Base-by-base conservation (phyloP, 2,888 invertebrate species). In the Philereme vetulata region DNA sequence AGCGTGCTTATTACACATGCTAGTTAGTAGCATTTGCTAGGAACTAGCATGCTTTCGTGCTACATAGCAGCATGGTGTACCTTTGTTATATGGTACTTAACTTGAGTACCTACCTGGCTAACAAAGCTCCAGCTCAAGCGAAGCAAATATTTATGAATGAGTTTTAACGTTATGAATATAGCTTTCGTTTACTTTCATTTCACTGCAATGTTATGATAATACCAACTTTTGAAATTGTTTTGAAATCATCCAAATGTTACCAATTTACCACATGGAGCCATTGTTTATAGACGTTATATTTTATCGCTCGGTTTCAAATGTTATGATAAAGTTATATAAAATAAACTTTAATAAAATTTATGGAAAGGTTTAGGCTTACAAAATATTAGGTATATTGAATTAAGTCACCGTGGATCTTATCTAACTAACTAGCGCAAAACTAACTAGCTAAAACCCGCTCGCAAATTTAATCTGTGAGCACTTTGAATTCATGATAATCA, bases 211-310 rank as follows among this genome's bases (percentile, higher is more conserved):
- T 84, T 85, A 78, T 81, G 72, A 77, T 75, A 78, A 81, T 72
- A 78, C 46, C 49, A 65, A 70, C 68, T 75, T 75, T 72, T 70
- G 59, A 74, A 79, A 72, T 71, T 77, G 77, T 81, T 85, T 77
- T 81, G 81, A 85, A 75, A 82, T 77, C 69, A 65, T 55, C 70
- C 85, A 72, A 67, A 76, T 80, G 82, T 76, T 78, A 70, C 74
- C 48, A 76, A 80, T 81, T 76, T 78, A 70, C 74, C 48, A 32
- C 4, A 72, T 75, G 75, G 52, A 51, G 62, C 48, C 38, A 40
- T 76, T 74, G 66, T 77, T 74, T 74, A 63, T 74, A 68, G 70
- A 72, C 71, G 67, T 72, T 68, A 68, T 62, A 60, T 60, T 51
- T 55, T 55, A 62, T 67, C 44, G 52, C 34, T 36, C 7, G 4